Percentiles rank a stretch among this genome's conserved stretches.
Conservation (phyloP, 2,888 invertebrate species). For the Scaptodrosophila latifasciaeformis region DNA sequence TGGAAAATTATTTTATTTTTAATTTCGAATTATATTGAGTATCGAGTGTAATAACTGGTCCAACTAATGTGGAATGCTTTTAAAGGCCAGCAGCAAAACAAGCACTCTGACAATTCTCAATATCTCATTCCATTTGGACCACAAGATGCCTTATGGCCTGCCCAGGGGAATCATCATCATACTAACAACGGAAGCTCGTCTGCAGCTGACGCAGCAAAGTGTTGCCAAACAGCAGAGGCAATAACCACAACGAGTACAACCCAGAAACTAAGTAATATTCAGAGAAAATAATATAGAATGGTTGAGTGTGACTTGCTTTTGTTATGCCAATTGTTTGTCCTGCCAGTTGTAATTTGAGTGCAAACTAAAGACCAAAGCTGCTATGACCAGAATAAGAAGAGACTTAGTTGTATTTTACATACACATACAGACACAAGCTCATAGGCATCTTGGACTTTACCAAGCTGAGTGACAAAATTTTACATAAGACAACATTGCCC, state of each 20-base stretch:
- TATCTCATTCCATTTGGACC: too few relatives aligned
- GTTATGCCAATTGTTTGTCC: constrained; percentile 33
- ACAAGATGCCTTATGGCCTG: constrained; percentile 28
- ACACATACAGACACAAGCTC: too few relatives aligned
- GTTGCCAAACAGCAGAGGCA: neutral
- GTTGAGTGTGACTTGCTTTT: too few relatives aligned
- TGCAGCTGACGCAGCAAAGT: too few relatives aligned
- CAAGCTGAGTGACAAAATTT: constrained; percentile 35
- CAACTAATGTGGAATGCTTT: too few relatives aligned
- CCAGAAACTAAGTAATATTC: constrained; percentile 6
- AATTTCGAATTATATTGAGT: too few relatives aligned
- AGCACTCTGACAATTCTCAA: too few relatives aligned
- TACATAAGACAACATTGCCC: too few relatives aligned
- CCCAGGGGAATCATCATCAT: constrained; percentile 27
- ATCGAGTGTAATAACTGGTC: too few relatives aligned
- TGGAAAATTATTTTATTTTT: too few relatives aligned
- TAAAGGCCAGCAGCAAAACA: neutral
- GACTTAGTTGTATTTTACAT: too few relatives aligned
- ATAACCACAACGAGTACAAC: constrained; percentile 11
- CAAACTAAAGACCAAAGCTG: neutral
- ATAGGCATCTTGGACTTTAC: constrained; percentile 42
- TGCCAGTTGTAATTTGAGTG: constrained; percentile 35
- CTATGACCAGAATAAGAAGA: neutral
- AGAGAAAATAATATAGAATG: constrained; percentile 28
- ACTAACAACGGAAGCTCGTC: too few relatives aligned